Evolutionary conservation across 2,888 invertebrate genomes (phyloP), one percentile per base, ranked within the genome.

Genomic region (Eustalomyia histrio): DNA sequence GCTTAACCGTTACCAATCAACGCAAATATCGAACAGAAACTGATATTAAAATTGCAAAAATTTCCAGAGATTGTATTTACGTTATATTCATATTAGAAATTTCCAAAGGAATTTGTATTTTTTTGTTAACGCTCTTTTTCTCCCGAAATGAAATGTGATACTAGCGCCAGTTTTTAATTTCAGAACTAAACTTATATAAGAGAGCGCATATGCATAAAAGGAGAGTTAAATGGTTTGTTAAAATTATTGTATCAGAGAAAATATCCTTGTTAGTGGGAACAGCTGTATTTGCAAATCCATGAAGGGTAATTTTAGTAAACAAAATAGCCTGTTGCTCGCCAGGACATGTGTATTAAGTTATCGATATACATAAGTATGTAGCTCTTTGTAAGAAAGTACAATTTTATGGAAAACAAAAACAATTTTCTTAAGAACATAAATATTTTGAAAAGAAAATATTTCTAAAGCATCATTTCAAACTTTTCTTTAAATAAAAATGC

Each of bases 11-110:
- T 87, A 90, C 90, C 88, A 90, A 88, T 88, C 90, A 89, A 88
- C 87, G 88, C 90, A 90, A 89, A 90, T 90, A 89, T 90, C 90
- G 89, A 88, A 89, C 89, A 87, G 88, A 88, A 89, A 90, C 90
- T 90, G 90, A 90, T 86, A 86, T 87, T 84, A 86, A 85, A 86
- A 85, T 83, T 85, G 61, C 74, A 84, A 85, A 83, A 67, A 24
- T 63, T 78, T 75, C 74, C 78, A 81, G 72, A 72, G 55, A 61
- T 61, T 78, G 16, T 72, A 35, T 72, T 61, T 14, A 50, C 52
- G 64, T 76, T 73, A 67, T 12, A 47, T 39, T 21, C 57, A 9
- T 50, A 21, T 14, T 47, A 47, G 12, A 47, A n/a, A 29, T 14
- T 76, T 76, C 72, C 72, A 61, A 29, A 61, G 35, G 2, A 57